A percentile compares a stretch with the other conserved stretches of the same genome.
Evolutionary conservation across 2,797 vertebrate species (phyloP).

Genomic region (Antrozous pallidus): DNA sequence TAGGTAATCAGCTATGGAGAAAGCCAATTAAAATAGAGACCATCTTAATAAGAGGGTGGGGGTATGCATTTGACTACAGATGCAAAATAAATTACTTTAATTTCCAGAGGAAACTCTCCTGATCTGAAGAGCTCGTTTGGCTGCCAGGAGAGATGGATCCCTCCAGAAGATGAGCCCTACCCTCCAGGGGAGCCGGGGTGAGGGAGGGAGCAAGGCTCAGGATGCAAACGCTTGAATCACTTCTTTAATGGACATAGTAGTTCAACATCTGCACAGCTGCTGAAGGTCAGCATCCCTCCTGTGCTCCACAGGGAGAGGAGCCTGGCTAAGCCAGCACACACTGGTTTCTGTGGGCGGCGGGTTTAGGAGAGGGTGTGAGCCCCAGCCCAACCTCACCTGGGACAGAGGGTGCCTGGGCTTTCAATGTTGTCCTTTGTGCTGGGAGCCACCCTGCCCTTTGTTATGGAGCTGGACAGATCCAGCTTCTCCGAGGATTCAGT

Average conservation of each 20-base stretch:
- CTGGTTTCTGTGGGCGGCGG: neutral
- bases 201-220: neutral
- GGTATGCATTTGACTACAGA: slow-evolving; percentile 70
- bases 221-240: neutral
- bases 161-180: neutral
- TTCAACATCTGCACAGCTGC: neutral
- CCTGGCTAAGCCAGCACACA: neutral
- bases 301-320: neutral
- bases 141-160: slow-evolving; percentile 28
- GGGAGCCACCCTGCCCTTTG: neutral
- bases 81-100: slow-evolving; percentile 74
- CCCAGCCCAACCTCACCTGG: neutral
- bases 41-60: slow-evolving; percentile 62
- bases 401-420: neutral
- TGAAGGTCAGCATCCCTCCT: neutral
- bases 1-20: slow-evolving; percentile 71
- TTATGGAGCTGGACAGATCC: neutral
- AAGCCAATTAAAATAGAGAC: slow-evolving; percentile 73
- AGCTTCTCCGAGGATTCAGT: neutral
- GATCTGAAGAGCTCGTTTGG: neutral
- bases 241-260: neutral
- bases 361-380: neutral
- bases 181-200: neutral
- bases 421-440: neutral
- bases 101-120: slow-evolving; percentile 73